Percentiles rank a stretch among this genome's conserved stretches.
These are phyloP conservation scores for Limulus polyphemus DNA, from an alignment of 2,888 invertebrate species.

Conservation along the genomic window DNA sequence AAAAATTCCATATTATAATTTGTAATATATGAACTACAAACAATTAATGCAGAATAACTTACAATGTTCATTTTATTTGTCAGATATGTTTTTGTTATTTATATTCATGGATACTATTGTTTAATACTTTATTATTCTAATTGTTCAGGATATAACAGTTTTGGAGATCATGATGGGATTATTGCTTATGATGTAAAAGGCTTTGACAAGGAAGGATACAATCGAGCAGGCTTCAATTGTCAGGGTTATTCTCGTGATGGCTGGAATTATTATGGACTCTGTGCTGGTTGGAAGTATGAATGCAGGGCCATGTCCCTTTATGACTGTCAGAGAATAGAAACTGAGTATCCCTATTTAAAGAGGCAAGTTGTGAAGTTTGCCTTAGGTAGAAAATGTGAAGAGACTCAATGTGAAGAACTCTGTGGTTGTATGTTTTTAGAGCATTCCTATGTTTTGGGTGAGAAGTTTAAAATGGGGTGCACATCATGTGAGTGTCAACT, in stretches of 20 bases:
- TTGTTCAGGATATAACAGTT: constrained; percentile 26
- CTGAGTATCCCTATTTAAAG: constrained; percentile 9
- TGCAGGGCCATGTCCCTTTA: constrained; percentile 30
- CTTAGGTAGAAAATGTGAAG: constrained; percentile 31
- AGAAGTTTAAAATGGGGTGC: constrained; percentile 14
- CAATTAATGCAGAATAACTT: background rate
- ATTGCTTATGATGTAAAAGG: constrained; percentile 31
- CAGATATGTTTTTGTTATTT: no score
- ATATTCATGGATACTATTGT: no score
- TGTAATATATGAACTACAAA: background rate
- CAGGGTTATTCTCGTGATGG: constrained; percentile 32
- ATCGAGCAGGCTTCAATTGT: constrained; percentile 31
- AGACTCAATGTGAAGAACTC: constrained; percentile 29
- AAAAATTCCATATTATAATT: background rate
- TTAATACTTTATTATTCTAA: background rate
- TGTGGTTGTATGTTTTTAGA: constrained; percentile 33
- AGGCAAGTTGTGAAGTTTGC: constrained; percentile 30
- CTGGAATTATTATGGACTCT: constrained; percentile 30
- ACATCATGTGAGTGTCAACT: constrained; percentile 15
- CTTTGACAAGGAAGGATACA: constrained; percentile 33
- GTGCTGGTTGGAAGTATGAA: constrained; percentile 30
- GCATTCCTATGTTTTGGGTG: constrained; percentile 24
- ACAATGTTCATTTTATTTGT: no score
- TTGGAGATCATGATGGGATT: constrained; percentile 34
- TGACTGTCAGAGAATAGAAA: constrained; percentile 31